Evolutionary conservation across 2,113 vertebrate species (phyloP).

Genomic region (Chloroceryle aenea): DNA sequence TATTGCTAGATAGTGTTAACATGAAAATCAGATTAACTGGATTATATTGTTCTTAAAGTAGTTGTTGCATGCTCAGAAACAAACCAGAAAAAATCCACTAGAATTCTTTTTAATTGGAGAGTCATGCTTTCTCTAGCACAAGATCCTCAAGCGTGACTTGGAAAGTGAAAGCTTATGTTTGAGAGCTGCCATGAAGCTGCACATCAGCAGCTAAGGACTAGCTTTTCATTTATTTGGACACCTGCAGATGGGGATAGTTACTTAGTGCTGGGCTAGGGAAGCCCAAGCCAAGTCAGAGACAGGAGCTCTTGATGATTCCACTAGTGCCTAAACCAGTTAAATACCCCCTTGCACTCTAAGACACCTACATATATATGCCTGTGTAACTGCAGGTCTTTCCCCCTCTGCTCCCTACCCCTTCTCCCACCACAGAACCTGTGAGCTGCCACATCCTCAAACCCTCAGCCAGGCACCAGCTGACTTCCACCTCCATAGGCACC

Average conservation of each 20-base stretch:
- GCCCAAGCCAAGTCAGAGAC: background rate
- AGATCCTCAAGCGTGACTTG: fast-evolving
- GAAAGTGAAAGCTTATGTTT: background rate
- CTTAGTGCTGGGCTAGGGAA: background rate
- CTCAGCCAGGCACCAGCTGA: background rate
- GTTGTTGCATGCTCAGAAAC: background rate
- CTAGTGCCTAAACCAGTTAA: background rate
- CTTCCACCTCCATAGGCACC: background rate
- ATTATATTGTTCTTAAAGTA: background rate
- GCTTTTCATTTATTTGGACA: background rate
- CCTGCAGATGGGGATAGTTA: background rate
- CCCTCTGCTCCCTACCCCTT: no score
- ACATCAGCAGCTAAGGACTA: background rate
- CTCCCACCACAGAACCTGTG: background rate
- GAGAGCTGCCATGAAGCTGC: background rate
- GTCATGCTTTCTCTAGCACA: background rate
- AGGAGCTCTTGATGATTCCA: background rate
- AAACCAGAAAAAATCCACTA: background rate
- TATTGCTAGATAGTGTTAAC: background rate
- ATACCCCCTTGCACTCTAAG: background rate
- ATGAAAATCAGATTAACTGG: background rate
- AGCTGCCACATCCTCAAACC: background rate
- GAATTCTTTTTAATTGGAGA: background rate
- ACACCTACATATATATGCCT: fast-evolving
- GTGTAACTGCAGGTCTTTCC: background rate